Evolutionary conservation across 2,888 invertebrate genomes (phyloP), one percentile per base, ranked within the genome.

Genomic region (Xylota segnis): DNA sequence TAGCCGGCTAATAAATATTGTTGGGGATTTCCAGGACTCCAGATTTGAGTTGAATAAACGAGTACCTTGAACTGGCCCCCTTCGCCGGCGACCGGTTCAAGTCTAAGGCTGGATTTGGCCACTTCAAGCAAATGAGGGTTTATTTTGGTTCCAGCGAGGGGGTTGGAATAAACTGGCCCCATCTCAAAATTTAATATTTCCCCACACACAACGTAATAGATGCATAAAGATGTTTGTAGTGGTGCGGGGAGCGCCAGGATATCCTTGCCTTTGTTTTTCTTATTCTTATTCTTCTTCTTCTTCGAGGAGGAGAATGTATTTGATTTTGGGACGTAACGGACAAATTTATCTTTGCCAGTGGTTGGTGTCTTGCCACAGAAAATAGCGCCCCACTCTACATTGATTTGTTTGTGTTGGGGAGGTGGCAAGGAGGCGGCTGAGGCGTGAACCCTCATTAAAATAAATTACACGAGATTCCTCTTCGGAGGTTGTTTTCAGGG

Each of bases 371-470:
- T 56, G 12, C 66, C 61, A 18, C 66, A 74, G 43, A 50, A 52
- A 45, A 50, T 37, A 27, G 27, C 54, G 9, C 66, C 68, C 29
- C 56, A 52, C 50, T 50, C 50, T 40, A 23, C 65, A 47, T 75
- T 37, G 45, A 45, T 58, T 58, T 76, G 7, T 32, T 52, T 40
- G 45, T 5, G 12, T 52, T 6, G 23, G 18, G 40, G 34, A 37
- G 45, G 18, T 7, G 16, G 29, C 50, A 50, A 47, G 40, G 56
- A 45, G 54, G 32, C 40, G 74, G 74, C 56, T 65, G 65, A 84
- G 79, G 84, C 84, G 75, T 79, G 79, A 79, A 84, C 79, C 75
- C 79, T 84, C 84, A 84, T 84, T 79, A 84, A 84, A 84, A 84
- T 84, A 84, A 79, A 84, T 84, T 84, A 84, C 79, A 84, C 34